Base-by-base conservation (phyloP, 2,888 invertebrate genomes). In the Ametastegia equiseti region DNA sequence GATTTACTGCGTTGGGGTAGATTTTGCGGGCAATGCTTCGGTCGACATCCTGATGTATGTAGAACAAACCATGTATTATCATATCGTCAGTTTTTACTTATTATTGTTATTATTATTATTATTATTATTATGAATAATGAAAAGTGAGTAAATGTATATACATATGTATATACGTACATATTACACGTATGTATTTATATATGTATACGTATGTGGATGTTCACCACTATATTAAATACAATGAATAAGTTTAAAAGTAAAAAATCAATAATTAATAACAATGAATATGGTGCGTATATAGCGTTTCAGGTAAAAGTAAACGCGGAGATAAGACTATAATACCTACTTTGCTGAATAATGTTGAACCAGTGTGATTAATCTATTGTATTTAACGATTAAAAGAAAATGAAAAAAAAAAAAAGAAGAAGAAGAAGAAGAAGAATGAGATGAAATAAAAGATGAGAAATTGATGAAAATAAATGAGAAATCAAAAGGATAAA, bases 31-130 rank as follows among this genome's bases (percentile, higher is more conserved):
- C 54, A 54, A 67, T 33, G 13, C 15, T 27, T 19, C 78, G 78
- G 60, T 11, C 2, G 42, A 15, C 78, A 45, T 42, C 39, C 60
- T 63, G n/a, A 36, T 27, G n/a, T n/a, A n/a, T n/a, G n/a, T n/a
- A n/a, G n/a, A n/a, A 63, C 19, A 27, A 42, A 45, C 75, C 78
- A 86, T 88, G 86, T 87, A n/a, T n/a, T n/a, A 88, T 88, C 88
- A 89, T 89, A 89, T 89, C 88, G 88, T 87, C 85, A 87, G 83
- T 84, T 84, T 85, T 88, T 88, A 88, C 87, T 88, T 27, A 75
- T 71, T 27, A 71, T 45, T 47, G 87, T 85, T 84, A 87, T 85
- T 80, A 85, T 84, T 27, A 75, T 71, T 27, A 71, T 45, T 47
- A 87, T 85, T 84, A 87, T 85, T 80, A 85, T 84, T 85, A 83